A percentile compares a stretch with the other conserved stretches of the same genome.
phyloP scores from a whole-genome alignment of 2,797 vertebrate species.

The Onychomys arenicola region DNA sequence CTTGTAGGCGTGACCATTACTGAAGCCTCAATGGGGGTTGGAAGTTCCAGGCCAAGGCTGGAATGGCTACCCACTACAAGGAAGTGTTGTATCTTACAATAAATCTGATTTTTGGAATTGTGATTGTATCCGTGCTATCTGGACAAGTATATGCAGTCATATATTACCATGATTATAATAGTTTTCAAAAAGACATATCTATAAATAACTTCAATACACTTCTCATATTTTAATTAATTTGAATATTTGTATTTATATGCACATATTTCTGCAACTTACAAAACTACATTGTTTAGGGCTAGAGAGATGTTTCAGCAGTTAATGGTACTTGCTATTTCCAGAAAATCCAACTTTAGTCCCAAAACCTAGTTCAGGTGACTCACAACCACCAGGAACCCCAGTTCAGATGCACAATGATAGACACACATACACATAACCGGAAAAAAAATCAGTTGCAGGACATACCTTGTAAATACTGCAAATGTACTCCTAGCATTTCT shows the following conservation, averaged over 20 bases:
- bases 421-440: background rate
- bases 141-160: background rate
- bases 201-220: background rate
- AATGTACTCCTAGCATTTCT: background rate
- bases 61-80: too few relatives aligned
- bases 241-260: background rate
- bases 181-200: background rate
- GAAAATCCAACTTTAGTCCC: background rate
- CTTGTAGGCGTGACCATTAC: too few relatives aligned
- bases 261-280: background rate
- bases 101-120: background rate
- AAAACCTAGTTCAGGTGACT: too few relatives aligned
- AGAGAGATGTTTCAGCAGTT: background rate
- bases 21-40: too few relatives aligned
- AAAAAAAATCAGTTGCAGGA: background rate
- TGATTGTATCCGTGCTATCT: background rate
- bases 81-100: background rate
- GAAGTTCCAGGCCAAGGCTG: too few relatives aligned
- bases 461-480: background rate
- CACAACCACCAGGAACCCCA: background rate
- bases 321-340: background rate
- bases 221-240: background rate
- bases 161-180: background rate
- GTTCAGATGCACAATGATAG: too few relatives aligned
- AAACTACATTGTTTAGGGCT: background rate